phyloP scores from a whole-genome alignment of 2,888 invertebrate genomes.

The Sesamia inferens region DNA sequence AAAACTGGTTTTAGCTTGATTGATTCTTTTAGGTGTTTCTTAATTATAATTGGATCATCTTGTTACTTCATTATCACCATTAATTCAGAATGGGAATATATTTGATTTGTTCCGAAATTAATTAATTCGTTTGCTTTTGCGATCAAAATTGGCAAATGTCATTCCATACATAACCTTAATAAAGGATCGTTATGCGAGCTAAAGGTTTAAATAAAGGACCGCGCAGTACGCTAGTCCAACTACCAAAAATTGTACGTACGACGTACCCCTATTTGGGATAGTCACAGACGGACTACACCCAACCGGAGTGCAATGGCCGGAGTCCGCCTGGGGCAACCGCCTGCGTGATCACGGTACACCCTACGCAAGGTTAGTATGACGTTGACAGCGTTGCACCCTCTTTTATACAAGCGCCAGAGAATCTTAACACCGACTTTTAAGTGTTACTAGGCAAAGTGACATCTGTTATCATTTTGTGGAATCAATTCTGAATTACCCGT shows the following conservation, averaged over 20 bases:
- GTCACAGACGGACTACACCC: slow-evolving; percentile 91
- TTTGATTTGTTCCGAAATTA: not conserved
- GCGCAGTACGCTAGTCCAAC: slow-evolving; percentile 91
- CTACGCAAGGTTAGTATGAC: slow-evolving; percentile 93
- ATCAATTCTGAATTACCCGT: slow-evolving; percentile 45
- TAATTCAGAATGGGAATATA: not conserved
- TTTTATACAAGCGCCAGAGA: slow-evolving; percentile 70
- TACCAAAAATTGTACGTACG: slow-evolving; percentile 91
- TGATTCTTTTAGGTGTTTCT: not conserved
- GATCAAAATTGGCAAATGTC: not conserved
- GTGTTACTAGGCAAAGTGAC: slow-evolving; percentile 73
- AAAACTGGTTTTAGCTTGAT: not conserved
- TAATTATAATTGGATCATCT: not conserved
- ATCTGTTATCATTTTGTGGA: slow-evolving; percentile 74
- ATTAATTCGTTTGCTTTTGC: not conserved
- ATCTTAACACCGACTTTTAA: slow-evolving; percentile 79
- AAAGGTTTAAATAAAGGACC: too few species aligned
- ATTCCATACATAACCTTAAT: slow-evolving; percentile 23
- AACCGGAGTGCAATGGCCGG: slow-evolving; percentile 92
- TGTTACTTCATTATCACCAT: not conserved
- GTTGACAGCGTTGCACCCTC: not conserved
- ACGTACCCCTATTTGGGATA: slow-evolving; percentile 89
- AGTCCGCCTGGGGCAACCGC: slow-evolving; percentile 91
- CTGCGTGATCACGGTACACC: slow-evolving; percentile 93
- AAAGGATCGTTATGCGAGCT: too few species aligned